phyloP scores from a whole-genome alignment of 2,113 vertebrate genomes.

The Columbina picui region DNA sequence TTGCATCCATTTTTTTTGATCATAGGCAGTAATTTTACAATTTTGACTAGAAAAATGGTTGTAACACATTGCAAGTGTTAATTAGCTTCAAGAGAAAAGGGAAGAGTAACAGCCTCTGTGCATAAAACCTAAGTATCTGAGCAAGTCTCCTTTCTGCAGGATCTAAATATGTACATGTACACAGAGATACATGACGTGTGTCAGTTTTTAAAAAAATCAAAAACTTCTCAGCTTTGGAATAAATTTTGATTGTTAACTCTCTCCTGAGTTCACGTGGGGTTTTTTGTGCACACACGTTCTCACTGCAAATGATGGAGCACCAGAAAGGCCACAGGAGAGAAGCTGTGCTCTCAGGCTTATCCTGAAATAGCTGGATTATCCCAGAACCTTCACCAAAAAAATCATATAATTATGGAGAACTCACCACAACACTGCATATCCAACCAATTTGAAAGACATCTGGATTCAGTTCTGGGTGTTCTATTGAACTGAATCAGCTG shows the following conservation, averaged over 20 bases:
- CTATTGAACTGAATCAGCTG: not conserved
- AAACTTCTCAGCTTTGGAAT: not conserved
- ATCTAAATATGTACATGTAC: not conserved
- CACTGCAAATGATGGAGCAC: not conserved
- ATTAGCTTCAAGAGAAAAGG: not conserved
- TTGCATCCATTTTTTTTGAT: not conserved
- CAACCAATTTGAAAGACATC: conserved; percentile 15
- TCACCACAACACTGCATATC: not conserved
- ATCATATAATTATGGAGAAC: not conserved
- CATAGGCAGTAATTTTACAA: not conserved
- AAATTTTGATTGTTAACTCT: not conserved
- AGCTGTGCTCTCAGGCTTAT: not conserved
- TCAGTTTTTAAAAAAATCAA: not conserved
- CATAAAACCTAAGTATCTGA: not conserved
- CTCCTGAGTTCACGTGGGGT: not conserved
- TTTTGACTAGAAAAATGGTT: not conserved
- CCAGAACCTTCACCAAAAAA: conserved; percentile 15
- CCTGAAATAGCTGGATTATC: not conserved
- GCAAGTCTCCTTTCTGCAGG: not conserved
- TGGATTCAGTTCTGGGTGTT: conserved; percentile 48
- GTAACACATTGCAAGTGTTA: not conserved
- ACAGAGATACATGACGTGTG: not conserved
- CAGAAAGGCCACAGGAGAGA: not conserved
- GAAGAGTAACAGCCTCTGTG: not conserved
- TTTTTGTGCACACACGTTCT: not conserved